Evolutionary conservation across 2,113 vertebrate genomes (phyloP).

Genomic region (Lutjanus erythropterus): DNA sequence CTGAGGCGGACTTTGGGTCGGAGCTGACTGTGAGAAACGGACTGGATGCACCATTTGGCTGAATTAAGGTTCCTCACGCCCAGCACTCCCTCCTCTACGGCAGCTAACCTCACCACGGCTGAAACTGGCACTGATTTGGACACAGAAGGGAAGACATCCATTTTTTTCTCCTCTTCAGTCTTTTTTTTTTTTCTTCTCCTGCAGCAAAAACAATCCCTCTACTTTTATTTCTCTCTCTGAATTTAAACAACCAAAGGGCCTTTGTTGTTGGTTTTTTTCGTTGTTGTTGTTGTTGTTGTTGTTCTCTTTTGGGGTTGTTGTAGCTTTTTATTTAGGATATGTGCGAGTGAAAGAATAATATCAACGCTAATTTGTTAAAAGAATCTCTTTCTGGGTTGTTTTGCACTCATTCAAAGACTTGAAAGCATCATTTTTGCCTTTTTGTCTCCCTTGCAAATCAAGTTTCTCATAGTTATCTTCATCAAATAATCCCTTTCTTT

Average conservation of each 20-base stretch:
- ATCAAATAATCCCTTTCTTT: conserved; percentile 17
- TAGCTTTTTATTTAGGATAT: conserved; percentile 25
- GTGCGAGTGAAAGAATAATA: background rate
- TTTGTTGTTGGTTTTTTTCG: conserved; percentile 27
- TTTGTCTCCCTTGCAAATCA: conserved; percentile 1
- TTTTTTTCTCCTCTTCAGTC: background rate
- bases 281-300: conserved; percentile 46
- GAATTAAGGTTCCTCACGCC: conserved; percentile 19
- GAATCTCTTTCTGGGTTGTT: conserved; percentile 24
- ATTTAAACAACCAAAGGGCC: conserved; percentile 62
- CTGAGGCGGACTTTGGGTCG: conserved; percentile 51
- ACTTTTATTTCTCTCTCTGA: background rate
- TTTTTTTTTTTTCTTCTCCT: background rate
- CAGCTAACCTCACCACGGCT: conserved; percentile 78
- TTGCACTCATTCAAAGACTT: conserved; percentile 66
- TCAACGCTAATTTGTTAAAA: conserved; percentile 7
- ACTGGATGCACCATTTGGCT: conserved; percentile 41
- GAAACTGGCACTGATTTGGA: conserved; percentile 73
- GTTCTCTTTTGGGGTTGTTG: background rate
- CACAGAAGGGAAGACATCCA: conserved; percentile 48
- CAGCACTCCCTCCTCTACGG: conserved; percentile 71
- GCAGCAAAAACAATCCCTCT: background rate
- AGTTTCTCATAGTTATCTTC: background rate
- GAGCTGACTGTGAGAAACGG: conserved; percentile 45
- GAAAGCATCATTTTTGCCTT: conserved; percentile 38